phyloP scores from a whole-genome alignment of 2,888 invertebrate species.

The Fabriciana adippe region DNA sequence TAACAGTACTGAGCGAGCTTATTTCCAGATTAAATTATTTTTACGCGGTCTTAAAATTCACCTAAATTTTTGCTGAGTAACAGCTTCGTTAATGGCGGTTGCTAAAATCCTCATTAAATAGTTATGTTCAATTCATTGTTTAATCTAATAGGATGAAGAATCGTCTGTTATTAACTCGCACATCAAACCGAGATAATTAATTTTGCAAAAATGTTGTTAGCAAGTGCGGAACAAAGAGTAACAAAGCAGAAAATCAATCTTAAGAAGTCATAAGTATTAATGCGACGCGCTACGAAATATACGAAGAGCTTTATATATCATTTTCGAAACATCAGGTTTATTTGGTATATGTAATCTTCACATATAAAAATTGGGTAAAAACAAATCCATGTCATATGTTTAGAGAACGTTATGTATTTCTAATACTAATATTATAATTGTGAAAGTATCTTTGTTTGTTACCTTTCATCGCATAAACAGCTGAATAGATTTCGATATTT shows the following conservation, averaged over 20 bases:
- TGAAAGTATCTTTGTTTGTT: no score
- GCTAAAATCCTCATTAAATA: slow-evolving; percentile 60
- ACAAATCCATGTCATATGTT: no score
- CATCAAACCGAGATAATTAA: slow-evolving; percentile 72
- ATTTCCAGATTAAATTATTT: slow-evolving; percentile 13
- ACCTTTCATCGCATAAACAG: no score
- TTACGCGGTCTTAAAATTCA: slow-evolving; percentile 1
- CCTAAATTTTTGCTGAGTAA: slow-evolving; percentile 15
- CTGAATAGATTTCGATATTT: no score
- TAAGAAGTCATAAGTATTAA: slow-evolving; percentile 11
- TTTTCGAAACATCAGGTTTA: no score
- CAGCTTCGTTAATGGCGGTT: slow-evolving; percentile 42
- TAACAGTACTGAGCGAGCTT: slow-evolving; percentile 8
- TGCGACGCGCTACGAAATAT: neutral
- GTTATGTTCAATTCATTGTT: slow-evolving; percentile 64
- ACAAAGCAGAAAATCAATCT: slow-evolving; percentile 16
- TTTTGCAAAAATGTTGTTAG: slow-evolving; percentile 80
- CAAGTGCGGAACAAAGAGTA: slow-evolving; percentile 24
- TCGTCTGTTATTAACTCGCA: slow-evolving; percentile 66
- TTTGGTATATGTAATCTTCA: no score
- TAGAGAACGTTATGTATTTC: no score
- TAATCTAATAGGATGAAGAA: slow-evolving; percentile 63
- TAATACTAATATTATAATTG: no score
- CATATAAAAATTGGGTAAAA: no score
- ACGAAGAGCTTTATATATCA: neutral